Evolutionary conservation across 2,797 vertebrate genomes (phyloP), one percentile per base, ranked within the genome.

Genomic region (Aldrovandia affinis): DNA sequence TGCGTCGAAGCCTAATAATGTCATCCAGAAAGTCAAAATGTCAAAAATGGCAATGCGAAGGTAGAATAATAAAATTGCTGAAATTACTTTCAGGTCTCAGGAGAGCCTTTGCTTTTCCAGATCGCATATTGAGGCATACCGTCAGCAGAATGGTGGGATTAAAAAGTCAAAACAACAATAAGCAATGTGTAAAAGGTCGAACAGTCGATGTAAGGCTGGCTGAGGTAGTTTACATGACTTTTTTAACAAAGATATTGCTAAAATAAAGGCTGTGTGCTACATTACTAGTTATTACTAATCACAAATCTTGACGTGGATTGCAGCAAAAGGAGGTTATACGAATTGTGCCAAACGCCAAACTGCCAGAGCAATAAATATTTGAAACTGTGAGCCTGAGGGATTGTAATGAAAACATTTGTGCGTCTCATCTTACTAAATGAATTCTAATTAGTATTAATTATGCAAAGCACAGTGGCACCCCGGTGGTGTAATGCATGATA

Each of bases 381-480:
- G 0, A 77, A 77, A 77, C 73, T 77, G 39, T n/a, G 3, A 25
- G 39, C 73, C 73, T 47, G 73, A 15, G 73, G 73, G 42, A 47
- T n/a, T 77, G 22, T 12, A 33, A 44, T 77, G 73, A 47, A 47
- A 77, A 77, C 73, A 77, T 44, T 77, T 39, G 54, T 9, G 54
- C 10, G 79, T 39, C 55, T 10, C 52, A 22, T 80, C 1, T 47
- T 57, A 57, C 55, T 3, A 81, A 81, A 33, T 61, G 39, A 81
- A 81, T 61, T 59, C 52, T 81, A 81, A 36, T 57, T 57, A 77
- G 20, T n/a, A 47, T 77, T 44, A 77, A 77, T 77, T 77, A 77
- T 81, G 79, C 79, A 55, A 81, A 57, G 18, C 79, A 20, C 79
- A 25, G 36, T 81, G 52, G 79, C 79, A 81, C 79, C 20, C 33